Evolutionary conservation across 2,888 invertebrate species (phyloP), one percentile per base, ranked within the genome.

Genomic region (Monopis laevigella): DNA sequence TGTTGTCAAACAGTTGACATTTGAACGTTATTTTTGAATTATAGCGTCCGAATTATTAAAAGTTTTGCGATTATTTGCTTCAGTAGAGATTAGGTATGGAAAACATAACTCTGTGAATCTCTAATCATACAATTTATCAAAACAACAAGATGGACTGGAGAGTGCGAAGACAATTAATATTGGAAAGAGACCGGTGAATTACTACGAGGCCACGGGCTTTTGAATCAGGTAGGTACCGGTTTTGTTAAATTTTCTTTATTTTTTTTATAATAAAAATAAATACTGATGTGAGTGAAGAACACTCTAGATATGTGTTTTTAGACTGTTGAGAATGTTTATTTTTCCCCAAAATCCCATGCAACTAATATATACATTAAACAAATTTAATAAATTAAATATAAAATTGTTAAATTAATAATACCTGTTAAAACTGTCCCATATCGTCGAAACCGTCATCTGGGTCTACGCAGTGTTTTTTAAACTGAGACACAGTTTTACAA

Each of bases 161-260:
- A 61, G 65, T 67, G 51, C 56, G 64, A 56, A 68, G 67, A 58
- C n/a, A n/a, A n/a, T n/a, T n/a, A n/a, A 60, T 57, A 59, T 56
- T 57, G 51, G 55, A 57, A 56, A 56, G 59, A 51, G 55, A 54
- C 59, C 65, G 67, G 61, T 72, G 72, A 73, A 74, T 68, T 63
- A 60, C 57, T 63, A 62, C 69, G 69, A 73, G 70, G 70, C 65
- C 68, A 63, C 59, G 65, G 63, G 55, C 67, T 72, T 77, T 75
- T 74, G 56, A 72, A 73, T 68, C 66, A 77, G 74, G 78, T 78
- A 80, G 74, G 78, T 80, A 80, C 78, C 75, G 75, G 78, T 80
- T 80, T 77, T 73, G 63, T 62, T n/a, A 14, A 3, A 65, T 73
- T 73, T 73, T 77, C 66, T 74, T 74, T 72, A 67, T 75, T 75